These are phyloP conservation scores for Trichogramma pretiosum DNA, from an alignment of 1,140 invertebrate genomes.

Conservation along the genomic window DNA sequence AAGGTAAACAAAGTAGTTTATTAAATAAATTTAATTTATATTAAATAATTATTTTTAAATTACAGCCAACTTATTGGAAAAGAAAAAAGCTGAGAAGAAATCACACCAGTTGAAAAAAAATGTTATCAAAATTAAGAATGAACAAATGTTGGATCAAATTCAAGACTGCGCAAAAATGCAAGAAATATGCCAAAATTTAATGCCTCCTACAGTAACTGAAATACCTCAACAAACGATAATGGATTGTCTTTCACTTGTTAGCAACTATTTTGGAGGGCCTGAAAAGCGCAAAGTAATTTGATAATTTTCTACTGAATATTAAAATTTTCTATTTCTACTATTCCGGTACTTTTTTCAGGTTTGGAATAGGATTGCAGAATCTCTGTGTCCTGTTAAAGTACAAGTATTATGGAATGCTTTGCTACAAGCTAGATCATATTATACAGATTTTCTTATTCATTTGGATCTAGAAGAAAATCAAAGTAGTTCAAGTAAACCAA, in stretches of 20 bases:
- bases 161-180: conserved; percentile 29
- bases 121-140: conserved; percentile 28
- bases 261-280: conserved; percentile 26
- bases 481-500: neutral
- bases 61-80: conserved; percentile 25
- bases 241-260: conserved; percentile 28
- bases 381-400: conserved; percentile 27
- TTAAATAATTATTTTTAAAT: neutral
- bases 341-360: conserved; percentile 25
- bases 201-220: conserved; percentile 27
- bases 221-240: conserved; percentile 25
- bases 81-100: conserved; percentile 21
- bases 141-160: conserved; percentile 28
- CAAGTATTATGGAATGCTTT: conserved; percentile 31
- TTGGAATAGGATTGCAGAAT: conserved; percentile 26
- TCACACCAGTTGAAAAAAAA: conserved; percentile 24
- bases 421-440: conserved; percentile 25
- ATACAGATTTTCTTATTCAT: conserved; percentile 27
- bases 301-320: conserved; percentile 6
- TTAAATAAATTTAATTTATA: conserved; percentile 8
- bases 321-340: conserved; percentile 3
- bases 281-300: conserved; percentile 25
- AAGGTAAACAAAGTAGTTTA: conserved; percentile 25
- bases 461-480: conserved; percentile 19
- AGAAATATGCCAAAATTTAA: conserved; percentile 31